Conservation (phyloP, 2,888 invertebrate species). For the Lasioglossum pauxillum region DNA sequence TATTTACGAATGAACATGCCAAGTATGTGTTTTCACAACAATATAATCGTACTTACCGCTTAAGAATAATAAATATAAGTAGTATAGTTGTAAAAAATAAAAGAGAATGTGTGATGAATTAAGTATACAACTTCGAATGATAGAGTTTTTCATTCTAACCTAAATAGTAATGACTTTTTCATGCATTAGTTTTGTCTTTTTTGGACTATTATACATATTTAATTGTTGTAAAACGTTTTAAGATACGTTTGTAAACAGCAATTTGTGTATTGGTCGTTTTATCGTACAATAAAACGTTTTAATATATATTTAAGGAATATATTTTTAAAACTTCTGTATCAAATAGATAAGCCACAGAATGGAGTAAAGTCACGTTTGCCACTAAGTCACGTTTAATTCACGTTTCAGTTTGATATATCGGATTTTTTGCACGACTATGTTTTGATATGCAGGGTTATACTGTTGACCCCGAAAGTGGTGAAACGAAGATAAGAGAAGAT, state of each 20-base stretch:
- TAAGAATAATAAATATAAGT: background rate
- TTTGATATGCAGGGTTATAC: slow-evolving; percentile 82
- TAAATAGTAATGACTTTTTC: background rate
- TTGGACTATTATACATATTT: background rate
- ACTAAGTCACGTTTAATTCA: slow-evolving; percentile 82
- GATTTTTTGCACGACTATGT: slow-evolving; percentile 71
- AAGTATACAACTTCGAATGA: background rate
- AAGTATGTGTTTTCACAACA: background rate
- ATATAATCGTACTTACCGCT: background rate
- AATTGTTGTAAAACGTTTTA: slow-evolving; percentile 1
- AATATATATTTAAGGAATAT: background rate
- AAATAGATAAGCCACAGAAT: slow-evolving; percentile 18
- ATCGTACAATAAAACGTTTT: background rate
- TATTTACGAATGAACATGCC: background rate
- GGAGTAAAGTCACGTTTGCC: slow-evolving; percentile 65
- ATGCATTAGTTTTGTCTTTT: background rate
- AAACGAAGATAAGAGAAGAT: slow-evolving; percentile 80
- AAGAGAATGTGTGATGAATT: background rate
- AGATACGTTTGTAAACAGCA: background rate
- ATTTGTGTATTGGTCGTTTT: background rate
- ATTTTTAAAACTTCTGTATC: background rate
- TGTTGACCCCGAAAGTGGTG: slow-evolving; percentile 80
- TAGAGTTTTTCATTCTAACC: slow-evolving; percentile 39
- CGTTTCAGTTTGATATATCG: slow-evolving; percentile 77
- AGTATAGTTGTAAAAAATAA: slow-evolving; percentile 14